Evolutionary conservation across 2,888 invertebrate genomes (phyloP), one percentile per base, ranked within the genome.

Genomic region (Tanaodytes sp.): DNA sequence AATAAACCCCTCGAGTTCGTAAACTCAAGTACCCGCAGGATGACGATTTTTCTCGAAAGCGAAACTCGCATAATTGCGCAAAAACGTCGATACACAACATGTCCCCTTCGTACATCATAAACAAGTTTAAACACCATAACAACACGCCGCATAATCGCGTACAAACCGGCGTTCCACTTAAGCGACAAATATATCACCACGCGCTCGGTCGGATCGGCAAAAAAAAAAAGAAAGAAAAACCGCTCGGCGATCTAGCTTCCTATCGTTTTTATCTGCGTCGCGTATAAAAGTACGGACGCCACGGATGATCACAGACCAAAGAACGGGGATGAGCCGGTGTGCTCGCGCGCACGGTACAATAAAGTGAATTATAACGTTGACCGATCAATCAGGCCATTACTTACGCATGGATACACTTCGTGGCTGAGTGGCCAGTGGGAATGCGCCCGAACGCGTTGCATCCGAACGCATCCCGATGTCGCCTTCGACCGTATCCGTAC

Each of bases 321-420:
- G n/a, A n/a, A n/a, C n/a, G n/a, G 36, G 12, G 49, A 40, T 43
- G 27, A 46, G 40, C 11, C 36, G 51, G 62, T 40, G 45, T 49
- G 42, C 37, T 16, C 57, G 40, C 31, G 19, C 57, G 42, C 19
- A 49, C 43, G 57, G 40, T 23, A 75, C 62, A 75, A 72, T 76
- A 74, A 76, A 77, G 73, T 78, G 74, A 76, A 79, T 79, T 76
- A 75, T 75, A 77, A 76, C 75, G 77, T 76, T 73, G 70, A 73
- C 55, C 74, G 76, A 79, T 79, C 77, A 77, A 78, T 79, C 78
- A 76, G 75, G 55, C 69, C 73, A 76, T 80, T 79, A 77, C 71
- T 73, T 62, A 75, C 73, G 77, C 73, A 74, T 74, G 72, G 72
- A 72, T 75, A 72, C 74, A 72, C 76, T 80, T 79, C 76, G 74